These are phyloP conservation scores for Lepidochitona cinerea DNA, from an alignment of 2,888 invertebrate species.

Conservation along the genomic window DNA sequence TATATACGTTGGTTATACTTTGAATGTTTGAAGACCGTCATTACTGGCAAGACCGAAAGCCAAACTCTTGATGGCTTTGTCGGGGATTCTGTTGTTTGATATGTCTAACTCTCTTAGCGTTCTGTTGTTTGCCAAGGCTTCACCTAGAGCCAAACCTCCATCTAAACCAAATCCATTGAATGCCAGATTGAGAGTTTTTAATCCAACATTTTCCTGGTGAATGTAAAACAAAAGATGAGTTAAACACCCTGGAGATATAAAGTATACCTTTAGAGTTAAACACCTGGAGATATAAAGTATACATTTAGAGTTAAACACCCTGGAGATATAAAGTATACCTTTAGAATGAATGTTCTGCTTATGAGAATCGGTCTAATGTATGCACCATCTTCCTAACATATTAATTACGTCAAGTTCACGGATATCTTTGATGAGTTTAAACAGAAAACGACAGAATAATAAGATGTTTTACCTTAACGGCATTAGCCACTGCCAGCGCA, in stretches of 20 bases:
- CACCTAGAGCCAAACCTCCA: conserved; percentile 34
- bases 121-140: conserved; percentile 35
- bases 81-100: conserved; percentile 41
- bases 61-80: conserved; percentile 33
- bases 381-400: no score
- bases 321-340: no score
- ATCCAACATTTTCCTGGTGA: conserved; percentile 40
- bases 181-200: conserved; percentile 33
- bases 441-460: no score
- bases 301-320: no score
- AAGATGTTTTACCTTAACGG: neutral
- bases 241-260: no score
- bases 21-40: conserved; percentile 23
- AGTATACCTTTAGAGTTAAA: no score
- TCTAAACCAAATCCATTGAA: conserved; percentile 42
- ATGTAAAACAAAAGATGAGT: no score
- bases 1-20: neutral
- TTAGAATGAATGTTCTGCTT: no score
- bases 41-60: conserved; percentile 32
- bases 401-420: no score
- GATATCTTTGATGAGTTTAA: no score
- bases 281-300: no score
- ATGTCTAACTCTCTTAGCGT: conserved; percentile 44
- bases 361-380: no score
- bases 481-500: conserved; percentile 4